phyloP scores from a whole-genome alignment of 2,113 vertebrate species.

The Scophthalmus maximus region DNA sequence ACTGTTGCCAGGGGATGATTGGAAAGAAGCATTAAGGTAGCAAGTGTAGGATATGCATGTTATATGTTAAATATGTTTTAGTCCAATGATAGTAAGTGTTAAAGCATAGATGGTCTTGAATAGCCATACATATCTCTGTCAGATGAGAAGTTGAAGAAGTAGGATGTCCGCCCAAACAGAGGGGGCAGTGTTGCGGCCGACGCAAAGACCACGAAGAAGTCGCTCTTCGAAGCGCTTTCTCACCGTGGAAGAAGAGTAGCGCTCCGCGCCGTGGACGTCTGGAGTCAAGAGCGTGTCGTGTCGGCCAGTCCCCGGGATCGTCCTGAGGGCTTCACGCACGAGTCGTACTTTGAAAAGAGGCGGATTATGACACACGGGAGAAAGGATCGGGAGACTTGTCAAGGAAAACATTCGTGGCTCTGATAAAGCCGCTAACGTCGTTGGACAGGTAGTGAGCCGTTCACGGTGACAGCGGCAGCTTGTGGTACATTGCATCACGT shows the following conservation, averaged over 20 bases:
- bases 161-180: too few relatives aligned
- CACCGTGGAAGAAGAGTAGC: slow-evolving; percentile 65
- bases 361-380: slow-evolving; percentile 65
- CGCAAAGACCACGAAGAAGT: slow-evolving; percentile 35
- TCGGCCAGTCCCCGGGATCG: slow-evolving; percentile 1
- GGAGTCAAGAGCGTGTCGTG: slow-evolving; percentile 28
- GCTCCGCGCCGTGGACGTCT: slow-evolving; percentile 43
- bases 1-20: too few relatives aligned
- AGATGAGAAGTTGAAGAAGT: too few relatives aligned
- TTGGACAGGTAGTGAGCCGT: slow-evolving; percentile 59
- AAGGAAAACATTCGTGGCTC: slow-evolving; percentile 52
- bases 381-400: slow-evolving; percentile 21
- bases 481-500: slow-evolving; percentile 69
- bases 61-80: too few relatives aligned
- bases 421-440: slow-evolving; percentile 42
- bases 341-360: slow-evolving; percentile 4
- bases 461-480: slow-evolving; percentile 40
- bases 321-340: neutral
- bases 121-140: too few relatives aligned
- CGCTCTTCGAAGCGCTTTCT: slow-evolving; percentile 16
- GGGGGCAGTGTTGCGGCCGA: slow-evolving; percentile 24
- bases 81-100: too few relatives aligned
- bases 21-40: too few relatives aligned
- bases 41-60: too few relatives aligned
- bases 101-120: too few relatives aligned